Percentiles rank a stretch among this genome's conserved stretches.
These are phyloP conservation scores for Hyla sarda DNA, from an alignment of 2,113 vertebrate genomes.

Conservation along the genomic window DNA sequence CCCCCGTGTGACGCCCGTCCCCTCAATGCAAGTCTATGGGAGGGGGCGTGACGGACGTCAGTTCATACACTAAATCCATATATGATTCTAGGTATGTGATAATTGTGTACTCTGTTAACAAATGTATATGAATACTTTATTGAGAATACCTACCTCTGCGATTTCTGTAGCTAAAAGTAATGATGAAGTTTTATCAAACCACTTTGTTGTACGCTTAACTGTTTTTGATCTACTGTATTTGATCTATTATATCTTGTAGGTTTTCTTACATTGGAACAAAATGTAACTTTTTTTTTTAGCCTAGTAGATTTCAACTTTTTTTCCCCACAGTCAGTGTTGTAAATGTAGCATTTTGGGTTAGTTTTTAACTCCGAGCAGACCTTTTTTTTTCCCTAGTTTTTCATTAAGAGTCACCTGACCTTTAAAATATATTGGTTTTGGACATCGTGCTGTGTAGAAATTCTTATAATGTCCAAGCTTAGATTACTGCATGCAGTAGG, in stretches of 20 bases:
- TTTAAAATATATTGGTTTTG: slow-evolving; percentile 40
- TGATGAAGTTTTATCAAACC: neutral
- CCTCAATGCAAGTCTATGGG: no score
- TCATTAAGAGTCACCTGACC: slow-evolving; percentile 34
- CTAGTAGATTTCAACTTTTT: neutral
- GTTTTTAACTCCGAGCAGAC: neutral
- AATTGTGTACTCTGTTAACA: no score
- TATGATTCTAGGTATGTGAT: no score
- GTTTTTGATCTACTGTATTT: no score
- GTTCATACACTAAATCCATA: no score
- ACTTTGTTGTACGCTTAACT: no score
- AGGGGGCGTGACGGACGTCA: no score
- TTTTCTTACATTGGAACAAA: neutral
- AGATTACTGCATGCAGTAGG: slow-evolving; percentile 37
- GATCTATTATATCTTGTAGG: neutral
- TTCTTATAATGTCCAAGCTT: slow-evolving; percentile 37
- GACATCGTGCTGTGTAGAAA: slow-evolving; percentile 39
- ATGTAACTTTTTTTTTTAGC: neutral
- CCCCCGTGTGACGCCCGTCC: no score
- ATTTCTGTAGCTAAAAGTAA: no score
- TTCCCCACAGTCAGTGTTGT: neutral
- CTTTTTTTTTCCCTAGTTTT: slow-evolving; percentile 17
- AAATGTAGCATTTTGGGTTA: neutral
- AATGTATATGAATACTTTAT: neutral
- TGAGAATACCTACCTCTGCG: neutral